Percentiles rank a stretch among this genome's conserved stretches.
Conservation (phyloP, 92 coral and sea anemone species). For the Epizoanthus stellaris region DNA sequence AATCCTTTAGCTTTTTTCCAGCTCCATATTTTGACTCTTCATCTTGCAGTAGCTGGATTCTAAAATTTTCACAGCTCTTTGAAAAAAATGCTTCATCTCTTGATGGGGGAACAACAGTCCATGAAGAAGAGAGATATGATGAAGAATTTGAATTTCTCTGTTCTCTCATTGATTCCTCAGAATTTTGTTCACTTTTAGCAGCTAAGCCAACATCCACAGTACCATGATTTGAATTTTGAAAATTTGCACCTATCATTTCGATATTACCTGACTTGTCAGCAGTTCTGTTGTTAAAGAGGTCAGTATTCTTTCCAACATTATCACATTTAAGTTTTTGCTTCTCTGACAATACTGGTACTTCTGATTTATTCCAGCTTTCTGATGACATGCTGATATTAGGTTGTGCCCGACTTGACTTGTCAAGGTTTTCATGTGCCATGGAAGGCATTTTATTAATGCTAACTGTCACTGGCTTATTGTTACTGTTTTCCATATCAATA, state of each 20-base stretch:
- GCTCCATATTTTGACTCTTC: constrained; percentile 43
- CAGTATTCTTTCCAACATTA: background rate
- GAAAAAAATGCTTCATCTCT: constrained; percentile 65
- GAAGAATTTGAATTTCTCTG: constrained; percentile 34
- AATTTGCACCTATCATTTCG: background rate
- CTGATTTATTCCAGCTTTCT: background rate
- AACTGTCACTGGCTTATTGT: background rate
- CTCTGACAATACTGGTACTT: background rate
- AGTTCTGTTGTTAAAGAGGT: background rate
- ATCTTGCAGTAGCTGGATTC: constrained; percentile 40
- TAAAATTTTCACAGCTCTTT: constrained; percentile 77
- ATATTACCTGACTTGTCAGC: background rate
- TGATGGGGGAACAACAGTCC: constrained; percentile 74
- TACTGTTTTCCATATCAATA: background rate
- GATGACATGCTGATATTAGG: background rate
- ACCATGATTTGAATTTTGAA: background rate
- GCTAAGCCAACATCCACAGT: background rate
- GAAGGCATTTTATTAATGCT: background rate
- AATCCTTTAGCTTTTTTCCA: constrained; percentile 47
- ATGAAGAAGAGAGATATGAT: constrained; percentile 71
- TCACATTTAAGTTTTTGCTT: background rate
- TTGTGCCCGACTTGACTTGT: background rate
- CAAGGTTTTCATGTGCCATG: background rate
- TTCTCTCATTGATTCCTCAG: constrained; percentile 11
- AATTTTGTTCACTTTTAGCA: background rate